Percentiles rank a stretch among this genome's conserved stretches.
Evolutionary conservation across 1,140 invertebrate genomes (phyloP).

Genomic region (Drosophila bipectinata): DNA sequence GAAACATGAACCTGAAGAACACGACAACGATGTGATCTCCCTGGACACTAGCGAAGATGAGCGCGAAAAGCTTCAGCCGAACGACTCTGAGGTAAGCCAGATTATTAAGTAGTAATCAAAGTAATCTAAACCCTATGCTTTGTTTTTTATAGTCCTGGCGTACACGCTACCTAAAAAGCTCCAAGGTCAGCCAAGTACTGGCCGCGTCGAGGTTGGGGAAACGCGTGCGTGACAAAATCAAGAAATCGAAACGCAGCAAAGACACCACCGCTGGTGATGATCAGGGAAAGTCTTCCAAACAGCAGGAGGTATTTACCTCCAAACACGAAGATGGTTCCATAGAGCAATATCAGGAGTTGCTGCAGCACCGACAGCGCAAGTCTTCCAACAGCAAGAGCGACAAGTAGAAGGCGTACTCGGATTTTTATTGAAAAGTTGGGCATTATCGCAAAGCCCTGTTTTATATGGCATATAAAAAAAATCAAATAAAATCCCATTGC

Average conservation of each 20-base stretch:
- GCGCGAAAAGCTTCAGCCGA: conserved; percentile 50
- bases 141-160: conserved; percentile 71
- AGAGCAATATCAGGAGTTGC: conserved; percentile 78
- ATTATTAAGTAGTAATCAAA: background rate
- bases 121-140: background rate
- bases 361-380: conserved; percentile 74
- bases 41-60: conserved; percentile 80
- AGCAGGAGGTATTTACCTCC: conserved; percentile 48
- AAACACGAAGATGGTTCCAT: conserved; percentile 81
- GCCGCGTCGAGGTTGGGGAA: conserved; percentile 85
- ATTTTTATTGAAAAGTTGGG: conserved; percentile 69
- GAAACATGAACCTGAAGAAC: conserved; percentile 45
- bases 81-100: conserved; percentile 50
- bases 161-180: conserved; percentile 84
- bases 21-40: conserved; percentile 76
- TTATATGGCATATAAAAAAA: conserved; percentile 59
- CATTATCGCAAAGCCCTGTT: conserved; percentile 22
- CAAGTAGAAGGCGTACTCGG: conserved; percentile 34
- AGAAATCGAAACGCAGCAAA: conserved; percentile 84
- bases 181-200: conserved; percentile 86
- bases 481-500: conserved; percentile 26
- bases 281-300: conserved; percentile 31
- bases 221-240: conserved; percentile 86
- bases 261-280: conserved; percentile 16
- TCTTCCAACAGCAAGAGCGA: conserved; percentile 65